Evolutionary conservation across 2,888 invertebrate genomes (phyloP).

Genomic region (Zygogramma bicolorata): DNA sequence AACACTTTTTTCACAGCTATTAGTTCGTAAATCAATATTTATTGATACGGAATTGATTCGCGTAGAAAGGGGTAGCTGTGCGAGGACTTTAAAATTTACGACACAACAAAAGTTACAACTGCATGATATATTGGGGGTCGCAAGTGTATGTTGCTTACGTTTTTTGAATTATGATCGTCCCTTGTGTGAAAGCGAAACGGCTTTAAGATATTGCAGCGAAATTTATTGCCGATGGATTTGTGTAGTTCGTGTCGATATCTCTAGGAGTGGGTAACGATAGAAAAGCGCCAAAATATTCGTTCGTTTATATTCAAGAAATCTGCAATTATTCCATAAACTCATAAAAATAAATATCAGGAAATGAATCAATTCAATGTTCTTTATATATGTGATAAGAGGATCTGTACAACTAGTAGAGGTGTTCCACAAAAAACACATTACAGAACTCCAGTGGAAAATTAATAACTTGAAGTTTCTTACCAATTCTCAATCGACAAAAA

Average conservation of each 20-base stretch:
- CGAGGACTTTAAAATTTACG: slow-evolving; percentile 61
- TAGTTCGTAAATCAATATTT: slow-evolving; percentile 65
- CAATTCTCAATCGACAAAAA: too few species aligned
- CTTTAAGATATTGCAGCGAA: slow-evolving; percentile 38
- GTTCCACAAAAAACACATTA: too few species aligned
- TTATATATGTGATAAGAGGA: too few species aligned
- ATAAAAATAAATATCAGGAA: too few species aligned
- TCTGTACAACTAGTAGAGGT: too few species aligned
- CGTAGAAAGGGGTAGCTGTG: slow-evolving; percentile 49
- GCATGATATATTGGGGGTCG: slow-evolving; percentile 55
- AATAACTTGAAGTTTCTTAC: too few species aligned
- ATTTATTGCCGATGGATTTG: slow-evolving; percentile 36
- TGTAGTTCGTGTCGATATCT: neutral
- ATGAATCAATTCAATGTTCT: too few species aligned
- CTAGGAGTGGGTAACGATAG: neutral
- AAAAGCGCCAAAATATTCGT: neutral
- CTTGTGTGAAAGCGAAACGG: slow-evolving; percentile 49
- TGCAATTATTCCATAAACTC: too few species aligned
- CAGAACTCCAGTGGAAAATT: too few species aligned
- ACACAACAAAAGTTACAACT: slow-evolving; percentile 48
- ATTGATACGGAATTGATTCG: slow-evolving; percentile 62
- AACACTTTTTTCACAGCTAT: slow-evolving; percentile 60
- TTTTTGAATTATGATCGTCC: slow-evolving; percentile 53
- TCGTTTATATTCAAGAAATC: too few species aligned
- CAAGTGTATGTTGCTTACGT: slow-evolving; percentile 59